Base-by-base conservation (phyloP, 2,113 vertebrate species). In the Seriola rivoliana region DNA sequence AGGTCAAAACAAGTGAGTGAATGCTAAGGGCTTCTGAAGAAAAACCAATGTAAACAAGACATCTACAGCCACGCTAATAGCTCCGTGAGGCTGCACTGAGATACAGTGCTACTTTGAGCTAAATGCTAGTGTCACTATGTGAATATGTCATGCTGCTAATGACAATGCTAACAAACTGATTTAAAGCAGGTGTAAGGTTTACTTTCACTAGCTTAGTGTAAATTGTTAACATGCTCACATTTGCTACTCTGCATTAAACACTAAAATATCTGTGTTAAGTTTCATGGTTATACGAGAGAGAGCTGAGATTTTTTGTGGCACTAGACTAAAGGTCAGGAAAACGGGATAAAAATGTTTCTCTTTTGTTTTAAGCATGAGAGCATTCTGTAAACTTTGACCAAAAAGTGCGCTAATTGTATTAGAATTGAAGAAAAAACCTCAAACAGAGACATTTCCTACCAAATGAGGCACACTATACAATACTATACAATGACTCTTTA, bases 1-100 rank as follows among this genome's bases (percentile, higher is more conserved):
- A 80, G 81, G 79, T 82, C 59, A 75, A 65, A 84, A 48, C 29
- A 58, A 63, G 29, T 44, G 60, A 54, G 48, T 77, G 74, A 85
- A 84, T 76, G 71, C 38, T 25, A 7, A 78, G 21, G 60, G 57
- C 19, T n/a, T 74, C 21, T 70, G 29, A 23, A 40, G 32, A 72
- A 78, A 85, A 23, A 14, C 54, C 4, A 58, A 55, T 71, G 36
- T 14, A 75, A 88, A 80, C 75, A 69, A 63, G 25, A 75, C 7
- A 9, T 34, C 19, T 46, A 23, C n/a, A 34, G n/a, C 36, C 2
- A 32, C 17, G 40, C 14, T 48, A 48, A 4, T 5, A 25, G 25
- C 25, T 25, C 25, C 25, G 25, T 25, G 25, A 25, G 25, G 25
- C 25, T 25, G 25, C 32, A 32, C 21, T 60, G 40, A 50, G 60